Evolutionary conservation across 2,113 vertebrate species (phyloP).

Genomic region (Chlorodrepanis virens): DNA sequence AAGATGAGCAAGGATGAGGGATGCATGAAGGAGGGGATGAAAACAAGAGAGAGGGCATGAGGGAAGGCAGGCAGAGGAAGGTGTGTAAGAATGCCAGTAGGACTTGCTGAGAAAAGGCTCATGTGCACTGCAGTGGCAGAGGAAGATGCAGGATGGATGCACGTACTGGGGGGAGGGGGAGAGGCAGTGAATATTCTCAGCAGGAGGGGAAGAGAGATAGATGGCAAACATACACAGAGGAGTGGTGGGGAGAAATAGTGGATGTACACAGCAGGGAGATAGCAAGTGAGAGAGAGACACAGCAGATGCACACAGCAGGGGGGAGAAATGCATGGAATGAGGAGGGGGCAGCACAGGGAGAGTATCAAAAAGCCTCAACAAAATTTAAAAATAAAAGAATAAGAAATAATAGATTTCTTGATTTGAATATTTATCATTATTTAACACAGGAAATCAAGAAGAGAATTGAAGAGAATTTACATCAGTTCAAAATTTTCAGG

Average conservation of each 20-base stretch:
- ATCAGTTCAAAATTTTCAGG: constrained; percentile 3
- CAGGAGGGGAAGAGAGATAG: constrained; percentile 21
- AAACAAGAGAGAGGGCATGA: neutral
- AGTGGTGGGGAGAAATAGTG: constrained; percentile 44
- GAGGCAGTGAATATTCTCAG: constrained; percentile 37
- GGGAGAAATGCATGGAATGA: constrained; percentile 28
- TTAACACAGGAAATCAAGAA: constrained; percentile 22
- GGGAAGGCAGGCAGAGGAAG: neutral
- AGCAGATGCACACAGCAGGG: constrained; percentile 69
- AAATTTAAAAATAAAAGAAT: constrained; percentile 20
- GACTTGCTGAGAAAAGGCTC: constrained; percentile 27
- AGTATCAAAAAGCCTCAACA: neutral
- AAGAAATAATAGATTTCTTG: neutral
- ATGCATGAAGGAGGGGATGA: neutral
- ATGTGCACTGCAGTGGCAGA: neutral
- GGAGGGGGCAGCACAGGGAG: neutral
- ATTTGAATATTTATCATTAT: constrained; percentile 4
- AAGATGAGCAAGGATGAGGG: neutral
- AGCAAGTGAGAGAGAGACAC: constrained; percentile 37
- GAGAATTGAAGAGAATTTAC: neutral
- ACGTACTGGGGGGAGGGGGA: constrained; percentile 2
- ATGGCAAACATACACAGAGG: constrained; percentile 22
- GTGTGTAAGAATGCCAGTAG: neutral
- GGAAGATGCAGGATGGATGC: constrained; percentile 13
- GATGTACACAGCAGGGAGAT: constrained; percentile 58